Evolutionary conservation across 2,113 vertebrate genomes (phyloP), one percentile per base, ranked within the genome.

Genomic region (Ochotona princeps): DNA sequence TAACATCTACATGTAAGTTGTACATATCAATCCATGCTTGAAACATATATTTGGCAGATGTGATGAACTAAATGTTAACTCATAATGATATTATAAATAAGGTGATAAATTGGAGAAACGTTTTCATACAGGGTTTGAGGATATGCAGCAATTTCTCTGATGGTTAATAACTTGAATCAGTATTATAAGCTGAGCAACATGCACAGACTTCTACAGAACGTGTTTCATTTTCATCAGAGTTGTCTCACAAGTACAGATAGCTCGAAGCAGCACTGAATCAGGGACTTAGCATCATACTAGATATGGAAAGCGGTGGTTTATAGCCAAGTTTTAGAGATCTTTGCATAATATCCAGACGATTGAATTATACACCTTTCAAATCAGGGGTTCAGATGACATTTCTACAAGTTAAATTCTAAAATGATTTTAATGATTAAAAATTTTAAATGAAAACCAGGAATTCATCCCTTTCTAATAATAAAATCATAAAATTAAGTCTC

Each of bases 211-310:
- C 32, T 85, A 28, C 74, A 79, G 51, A 84, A 93, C 92, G 60
- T 7, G 6, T 87, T 88, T 89, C 51, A 35, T 90, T 74, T 89
- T 60, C 91, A 17, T 72, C 12, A 91, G 83, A 38, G 3, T 61
- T 84, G 20, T 87, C 81, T 91, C 87, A 38, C 14, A 32, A 88
- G 65, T 38, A 95, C 65, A 91, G 87, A 63, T 79, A 80, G 47
- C 11, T 93, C 78, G 85, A 97, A 95, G 96, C 79, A 96, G 75
- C 11, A n/a, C 44, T 89, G 88, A 95, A 89, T 82, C 63, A 30
- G 38, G 47, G 32, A 88, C 30, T 92, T 92, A 70, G 75, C 93
- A 80, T 78, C 49, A 75, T 69, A 15, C 10, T 86, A 54, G 32
- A 32, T 70, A 75, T 73, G 74, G 78, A 97, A 91, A 94, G 25